Percentiles rank a stretch among this genome's conserved stretches.
phyloP scores from a whole-genome alignment of 2,113 vertebrate genomes.

The Phalacrocorax brasilianus region DNA sequence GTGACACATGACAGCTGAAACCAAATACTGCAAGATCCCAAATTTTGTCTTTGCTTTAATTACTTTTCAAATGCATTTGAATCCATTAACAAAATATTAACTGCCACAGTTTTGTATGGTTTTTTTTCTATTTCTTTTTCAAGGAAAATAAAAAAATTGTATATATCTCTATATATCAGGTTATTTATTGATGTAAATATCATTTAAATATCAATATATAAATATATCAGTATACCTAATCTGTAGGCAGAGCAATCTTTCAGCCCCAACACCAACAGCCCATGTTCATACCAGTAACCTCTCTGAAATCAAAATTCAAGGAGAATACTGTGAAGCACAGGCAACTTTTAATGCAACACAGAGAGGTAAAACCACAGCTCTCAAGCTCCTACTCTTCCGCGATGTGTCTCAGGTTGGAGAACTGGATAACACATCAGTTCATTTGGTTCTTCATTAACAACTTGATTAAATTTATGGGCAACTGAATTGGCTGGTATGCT shows the following conservation, averaged over 20 bases:
- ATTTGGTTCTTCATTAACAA: not conserved
- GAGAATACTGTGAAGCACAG: not conserved
- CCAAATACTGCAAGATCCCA: not conserved
- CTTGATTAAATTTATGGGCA: not conserved
- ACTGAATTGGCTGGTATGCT: not conserved
- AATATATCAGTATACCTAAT: not conserved
- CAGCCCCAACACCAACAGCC: not conserved
- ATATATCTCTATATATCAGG: not conserved
- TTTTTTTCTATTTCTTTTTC: not conserved
- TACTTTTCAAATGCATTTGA: not conserved
- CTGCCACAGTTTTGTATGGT: fast-evolving
- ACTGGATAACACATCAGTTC: not conserved
- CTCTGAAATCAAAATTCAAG: not conserved
- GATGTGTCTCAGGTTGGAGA: not conserved
- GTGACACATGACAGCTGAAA: not conserved
- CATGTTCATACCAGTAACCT: not conserved
- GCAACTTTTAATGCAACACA: not conserved
- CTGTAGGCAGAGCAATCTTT: not conserved
- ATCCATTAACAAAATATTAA: not conserved
- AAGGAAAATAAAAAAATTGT: not conserved
- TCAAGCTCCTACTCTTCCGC: not conserved
- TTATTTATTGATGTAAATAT: not conserved
- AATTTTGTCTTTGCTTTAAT: not conserved
- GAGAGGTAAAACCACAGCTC: not conserved
- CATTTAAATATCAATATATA: not conserved